A percentile compares a stretch with the other conserved stretches of the same genome.
Evolutionary conservation across 2,797 vertebrate genomes (phyloP).

Genomic region (Cryptoblepharus egeriae): DNA sequence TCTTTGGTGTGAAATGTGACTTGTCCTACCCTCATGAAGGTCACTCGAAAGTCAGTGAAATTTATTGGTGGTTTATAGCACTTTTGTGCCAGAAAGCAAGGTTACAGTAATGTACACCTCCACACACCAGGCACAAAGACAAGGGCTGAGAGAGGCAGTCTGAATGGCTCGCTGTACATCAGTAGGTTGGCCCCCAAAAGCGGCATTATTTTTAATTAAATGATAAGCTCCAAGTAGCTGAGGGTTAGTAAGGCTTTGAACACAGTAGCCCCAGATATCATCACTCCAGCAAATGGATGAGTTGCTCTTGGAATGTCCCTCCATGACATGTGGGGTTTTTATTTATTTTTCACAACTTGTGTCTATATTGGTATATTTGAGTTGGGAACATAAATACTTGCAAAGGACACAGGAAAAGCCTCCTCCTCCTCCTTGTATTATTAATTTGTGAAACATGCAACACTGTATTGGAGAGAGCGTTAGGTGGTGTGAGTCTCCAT

Average conservation of each 20-base stretch:
- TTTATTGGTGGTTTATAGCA: conserved; percentile 67
- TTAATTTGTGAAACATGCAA: not conserved
- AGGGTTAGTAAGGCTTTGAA: conserved; percentile 26
- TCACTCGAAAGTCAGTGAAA: conserved; percentile 73
- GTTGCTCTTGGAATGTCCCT: conserved; percentile 16
- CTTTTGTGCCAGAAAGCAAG: conserved; percentile 45
- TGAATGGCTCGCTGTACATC: not conserved
- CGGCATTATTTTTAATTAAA: conserved; percentile 56
- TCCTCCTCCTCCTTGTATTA: not conserved
- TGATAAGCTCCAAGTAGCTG: conserved; percentile 46
- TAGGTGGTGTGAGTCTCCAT: not conserved
- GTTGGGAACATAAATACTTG: not conserved
- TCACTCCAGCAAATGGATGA: not conserved
- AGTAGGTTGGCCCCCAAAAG: not conserved
- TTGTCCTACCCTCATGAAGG: conserved; percentile 67
- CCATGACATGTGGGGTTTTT: conserved; percentile 16
- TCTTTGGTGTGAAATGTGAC: conserved; percentile 67
- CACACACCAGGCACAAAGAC: not conserved
- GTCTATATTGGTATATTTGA: not conserved
- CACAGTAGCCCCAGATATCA: conserved; percentile 27
- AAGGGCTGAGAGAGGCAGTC: not conserved
- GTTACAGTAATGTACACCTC: conserved; percentile 31
- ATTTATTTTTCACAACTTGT: not conserved
- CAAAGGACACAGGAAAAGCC: not conserved
- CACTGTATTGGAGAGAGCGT: not conserved